Evolutionary conservation across 2,113 vertebrate species (phyloP).

Genomic region (Genyomyrus donnyi): DNA sequence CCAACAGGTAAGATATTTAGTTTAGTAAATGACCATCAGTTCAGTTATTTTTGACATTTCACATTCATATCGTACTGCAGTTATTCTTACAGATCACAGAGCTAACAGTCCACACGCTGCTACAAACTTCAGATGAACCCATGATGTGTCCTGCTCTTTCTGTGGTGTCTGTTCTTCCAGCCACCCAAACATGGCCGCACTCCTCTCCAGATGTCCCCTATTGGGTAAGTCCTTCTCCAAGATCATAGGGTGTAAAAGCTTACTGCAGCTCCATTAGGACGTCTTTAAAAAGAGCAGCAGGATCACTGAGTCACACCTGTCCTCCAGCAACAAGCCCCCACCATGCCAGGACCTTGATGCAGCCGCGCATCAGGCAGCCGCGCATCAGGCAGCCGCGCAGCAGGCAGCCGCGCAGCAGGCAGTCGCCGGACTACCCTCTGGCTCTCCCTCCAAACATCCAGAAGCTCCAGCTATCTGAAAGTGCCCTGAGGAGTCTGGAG

Average conservation of each 20-base stretch:
- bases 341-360: not conserved
- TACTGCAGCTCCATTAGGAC: not conserved
- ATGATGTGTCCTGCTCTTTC: not conserved
- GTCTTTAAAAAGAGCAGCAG: not conserved
- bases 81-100: not conserved
- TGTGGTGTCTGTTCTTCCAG: not conserved
- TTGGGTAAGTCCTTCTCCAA: not conserved
- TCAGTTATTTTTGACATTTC: not conserved
- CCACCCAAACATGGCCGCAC: not conserved
- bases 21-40: not conserved
- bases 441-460: not conserved
- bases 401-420: not conserved
- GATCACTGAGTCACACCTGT: not conserved
- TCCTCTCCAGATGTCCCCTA: slow-evolving; percentile 6
- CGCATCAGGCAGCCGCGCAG: not conserved
- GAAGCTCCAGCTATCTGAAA: slow-evolving; percentile 32
- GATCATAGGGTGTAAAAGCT: not conserved
- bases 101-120: not conserved
- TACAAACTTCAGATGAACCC: not conserved
- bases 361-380: not conserved
- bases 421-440: slow-evolving; percentile 19
- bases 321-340: not conserved
- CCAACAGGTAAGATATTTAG: slow-evolving; percentile 15
- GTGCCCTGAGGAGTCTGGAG: slow-evolving; percentile 29
- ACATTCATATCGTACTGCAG: no score